phyloP scores from a whole-genome alignment of 2,888 invertebrate genomes.

The Drosophila cognata region DNA sequence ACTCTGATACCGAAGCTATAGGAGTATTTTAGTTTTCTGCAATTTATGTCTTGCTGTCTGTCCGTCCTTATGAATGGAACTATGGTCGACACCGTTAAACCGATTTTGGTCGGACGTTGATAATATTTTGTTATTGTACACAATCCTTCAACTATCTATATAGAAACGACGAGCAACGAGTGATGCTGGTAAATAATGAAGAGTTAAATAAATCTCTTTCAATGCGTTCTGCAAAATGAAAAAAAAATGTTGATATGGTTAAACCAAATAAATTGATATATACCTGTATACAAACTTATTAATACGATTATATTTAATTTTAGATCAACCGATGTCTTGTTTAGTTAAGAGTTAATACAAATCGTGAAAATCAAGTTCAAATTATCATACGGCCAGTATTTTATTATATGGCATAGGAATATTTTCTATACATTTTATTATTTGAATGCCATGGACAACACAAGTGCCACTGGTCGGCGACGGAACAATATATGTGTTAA shows the following conservation, averaged over 20 bases:
- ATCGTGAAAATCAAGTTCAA: background rate
- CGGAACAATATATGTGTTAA: constrained; percentile 92
- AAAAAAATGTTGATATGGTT: background rate
- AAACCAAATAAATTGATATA: too few relatives aligned
- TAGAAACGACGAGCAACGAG: background rate
- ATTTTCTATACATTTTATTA: background rate
- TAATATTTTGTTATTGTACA: background rate
- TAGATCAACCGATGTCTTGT: background rate
- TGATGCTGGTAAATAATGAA: background rate
- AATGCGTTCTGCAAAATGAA: too few relatives aligned
- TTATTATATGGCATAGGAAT: background rate
- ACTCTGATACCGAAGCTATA: background rate
- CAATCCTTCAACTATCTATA: background rate
- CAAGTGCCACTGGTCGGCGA: constrained; percentile 87
- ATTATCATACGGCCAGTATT: background rate
- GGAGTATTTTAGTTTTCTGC: too few relatives aligned
- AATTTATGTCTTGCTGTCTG: background rate
- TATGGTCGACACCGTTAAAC: too few relatives aligned
- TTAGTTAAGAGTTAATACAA: background rate
- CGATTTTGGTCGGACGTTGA: background rate
- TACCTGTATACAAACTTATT: background rate
- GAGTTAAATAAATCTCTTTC: too few relatives aligned
- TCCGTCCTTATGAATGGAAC: background rate
- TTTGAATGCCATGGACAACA: constrained; percentile 81
- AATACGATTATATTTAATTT: background rate